Evolutionary conservation across 1,140 invertebrate species (phyloP).

Genomic region (Goniozus legneri): DNA sequence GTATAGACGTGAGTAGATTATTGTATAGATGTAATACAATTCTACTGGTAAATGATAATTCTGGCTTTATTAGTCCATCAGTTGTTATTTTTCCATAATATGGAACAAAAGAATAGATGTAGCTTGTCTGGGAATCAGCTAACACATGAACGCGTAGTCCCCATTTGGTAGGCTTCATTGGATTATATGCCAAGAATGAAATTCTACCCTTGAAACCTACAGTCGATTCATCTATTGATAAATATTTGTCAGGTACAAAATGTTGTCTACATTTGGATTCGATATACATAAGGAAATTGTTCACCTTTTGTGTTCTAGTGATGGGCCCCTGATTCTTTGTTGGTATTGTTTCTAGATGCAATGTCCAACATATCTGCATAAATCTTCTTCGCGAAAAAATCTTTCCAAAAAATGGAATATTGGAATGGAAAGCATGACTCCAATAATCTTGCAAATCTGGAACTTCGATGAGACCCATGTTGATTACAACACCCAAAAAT

Average conservation of each 20-base stretch:
- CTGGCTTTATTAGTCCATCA: neutral
- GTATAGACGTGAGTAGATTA: slow-evolving; percentile 13
- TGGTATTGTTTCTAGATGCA: slow-evolving; percentile 5
- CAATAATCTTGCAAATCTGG: slow-evolving; percentile 7
- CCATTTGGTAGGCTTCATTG: slow-evolving; percentile 32
- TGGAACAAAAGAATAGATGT: slow-evolving; percentile 26
- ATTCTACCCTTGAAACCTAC: slow-evolving; percentile 27
- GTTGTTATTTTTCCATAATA: slow-evolving; percentile 19
- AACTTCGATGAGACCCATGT: slow-evolving; percentile 8
- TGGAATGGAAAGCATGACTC: neutral
- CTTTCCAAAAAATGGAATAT: slow-evolving; percentile 7
- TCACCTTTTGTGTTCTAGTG: slow-evolving; percentile 1
- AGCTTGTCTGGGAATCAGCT: slow-evolving; percentile 20
- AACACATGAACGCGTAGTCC: slow-evolving; percentile 25
- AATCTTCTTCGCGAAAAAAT: slow-evolving; percentile 1
- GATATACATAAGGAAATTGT: slow-evolving; percentile 18
- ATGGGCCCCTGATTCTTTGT: neutral
- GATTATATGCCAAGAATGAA: slow-evolving; percentile 27
- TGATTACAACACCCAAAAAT: slow-evolving; percentile 10
- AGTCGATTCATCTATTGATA: slow-evolving; percentile 17
- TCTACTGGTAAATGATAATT: slow-evolving; percentile 5
- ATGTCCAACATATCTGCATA: slow-evolving; percentile 4
- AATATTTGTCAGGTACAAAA: slow-evolving; percentile 13
- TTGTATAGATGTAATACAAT: slow-evolving; percentile 21
- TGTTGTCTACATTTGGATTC: slow-evolving; percentile 17